Evolutionary conservation across 2,113 vertebrate species (phyloP).

Genomic region (Eupsittula cactorum): DNA sequence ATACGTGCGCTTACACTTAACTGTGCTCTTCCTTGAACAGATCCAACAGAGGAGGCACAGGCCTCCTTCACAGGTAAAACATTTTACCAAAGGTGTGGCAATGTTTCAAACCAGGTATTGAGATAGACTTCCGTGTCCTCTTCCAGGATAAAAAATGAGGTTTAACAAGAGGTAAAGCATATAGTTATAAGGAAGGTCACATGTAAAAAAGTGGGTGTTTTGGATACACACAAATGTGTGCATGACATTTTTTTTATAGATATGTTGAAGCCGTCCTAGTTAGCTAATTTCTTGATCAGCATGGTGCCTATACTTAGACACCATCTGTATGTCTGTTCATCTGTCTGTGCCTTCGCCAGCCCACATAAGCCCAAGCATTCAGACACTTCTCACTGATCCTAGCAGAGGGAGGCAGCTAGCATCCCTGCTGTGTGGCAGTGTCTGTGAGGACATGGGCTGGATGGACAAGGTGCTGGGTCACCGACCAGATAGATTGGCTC

Average conservation of each 20-base stretch:
- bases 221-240: neutral
- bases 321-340: neutral
- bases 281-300: neutral
- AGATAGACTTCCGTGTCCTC: neutral
- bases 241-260: neutral
- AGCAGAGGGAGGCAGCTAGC: neutral
- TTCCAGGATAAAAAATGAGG: neutral
- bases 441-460: neutral
- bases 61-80: neutral
- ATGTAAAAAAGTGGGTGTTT: neutral
- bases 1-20: neutral
- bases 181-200: neutral
- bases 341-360: neutral
- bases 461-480: neutral
- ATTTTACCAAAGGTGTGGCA: neutral
- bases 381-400: neutral
- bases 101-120: neutral
- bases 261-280: neutral
- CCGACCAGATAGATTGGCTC: neutral
- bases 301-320: neutral
- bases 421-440: neutral
- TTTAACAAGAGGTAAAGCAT: neutral
- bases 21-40: neutral
- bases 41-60: neutral
- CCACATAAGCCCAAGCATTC: neutral